Evolutionary conservation across 2,113 vertebrate species (phyloP), one percentile per base, ranked within the genome.

Genomic region (Phyllostomus discolor): DNA sequence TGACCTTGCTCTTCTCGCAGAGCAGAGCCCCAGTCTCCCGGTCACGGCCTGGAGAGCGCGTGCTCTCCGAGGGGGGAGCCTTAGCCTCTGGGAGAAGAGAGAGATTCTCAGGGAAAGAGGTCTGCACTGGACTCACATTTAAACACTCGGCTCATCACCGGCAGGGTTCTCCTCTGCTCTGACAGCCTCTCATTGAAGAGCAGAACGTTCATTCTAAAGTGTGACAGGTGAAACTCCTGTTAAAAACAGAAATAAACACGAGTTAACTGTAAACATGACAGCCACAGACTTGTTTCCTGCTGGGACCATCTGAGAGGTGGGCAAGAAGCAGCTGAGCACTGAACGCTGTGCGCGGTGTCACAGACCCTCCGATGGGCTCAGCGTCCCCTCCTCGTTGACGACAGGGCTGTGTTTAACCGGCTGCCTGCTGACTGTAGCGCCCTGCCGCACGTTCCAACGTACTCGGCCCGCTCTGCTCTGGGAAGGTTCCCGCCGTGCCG

Each of bases 241-340:
- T 97, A 94, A 97, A 97, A 96, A 97, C 96, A 96, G 97, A 96
- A 95, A 96, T 97, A 97, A 98, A 97, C 97, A 96, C 94, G 97
- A 96, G 97, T 98, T 97, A 98, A 92, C 96, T 94, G 80, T 97
- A 97, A 98, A 96, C 96, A 96, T 90, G 96, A 97, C 97, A 96
- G 97, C 84, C 57, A n/a, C 93, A 96, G 95, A 93, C 83, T 76
- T 76, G 75, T 89, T 93, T 83, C 97, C 97, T 97, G 96, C 97
- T 95, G 96, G 93, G 98, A 94, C 96, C 95, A 97, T 97, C 96
- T 97, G 96, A 97, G 95, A 94, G 86, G 97, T 91, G 95, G 96
- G 95, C 93, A 95, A 96, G 96, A 84, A 95, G 84, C 97, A 97
- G 96, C 96, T 94, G 97, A 96, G 91, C 3, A 2, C 95, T 95